Conservation (phyloP, 1,140 invertebrate species). For the Onthophagus taurus region DNA sequence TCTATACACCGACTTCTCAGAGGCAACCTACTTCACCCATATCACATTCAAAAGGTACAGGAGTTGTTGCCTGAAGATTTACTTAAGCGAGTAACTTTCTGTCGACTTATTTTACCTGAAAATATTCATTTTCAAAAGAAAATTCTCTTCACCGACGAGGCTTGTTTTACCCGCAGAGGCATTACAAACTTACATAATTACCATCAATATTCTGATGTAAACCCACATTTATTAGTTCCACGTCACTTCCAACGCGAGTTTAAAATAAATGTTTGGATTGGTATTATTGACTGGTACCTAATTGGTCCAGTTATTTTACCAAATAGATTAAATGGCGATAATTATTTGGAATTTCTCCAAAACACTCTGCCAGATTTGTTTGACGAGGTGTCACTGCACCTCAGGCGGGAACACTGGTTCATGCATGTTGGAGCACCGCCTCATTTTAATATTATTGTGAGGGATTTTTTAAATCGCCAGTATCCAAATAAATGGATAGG, state of each 20-base stretch:
- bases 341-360: conserved; percentile 9
- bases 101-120: conserved; percentile 1
- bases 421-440: conserved; percentile 5
- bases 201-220: no score
- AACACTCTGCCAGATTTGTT: conserved; percentile 12
- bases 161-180: conserved; percentile 3
- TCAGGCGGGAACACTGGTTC: conserved; percentile 7
- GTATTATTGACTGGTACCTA: conserved; percentile 7
- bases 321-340: conserved; percentile 10
- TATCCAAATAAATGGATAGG: conserved; percentile 1
- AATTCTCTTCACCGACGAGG: conserved; percentile 6
- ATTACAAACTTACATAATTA: no score
- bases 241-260: conserved; percentile 9
- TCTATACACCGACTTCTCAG: no score
- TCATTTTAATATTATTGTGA: conserved; percentile 4
- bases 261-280: conserved; percentile 12
- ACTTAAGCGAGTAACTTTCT: no score
- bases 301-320: conserved; percentile 13
- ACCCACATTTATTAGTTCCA: not conserved
- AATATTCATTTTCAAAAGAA: not conserved
- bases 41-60: no score
- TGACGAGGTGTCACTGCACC: not conserved
- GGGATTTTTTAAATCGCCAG: conserved; percentile 6
- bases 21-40: no score
- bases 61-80: no score